phyloP scores from a whole-genome alignment of 2,888 invertebrate species.

The Drosophila borealis region DNA sequence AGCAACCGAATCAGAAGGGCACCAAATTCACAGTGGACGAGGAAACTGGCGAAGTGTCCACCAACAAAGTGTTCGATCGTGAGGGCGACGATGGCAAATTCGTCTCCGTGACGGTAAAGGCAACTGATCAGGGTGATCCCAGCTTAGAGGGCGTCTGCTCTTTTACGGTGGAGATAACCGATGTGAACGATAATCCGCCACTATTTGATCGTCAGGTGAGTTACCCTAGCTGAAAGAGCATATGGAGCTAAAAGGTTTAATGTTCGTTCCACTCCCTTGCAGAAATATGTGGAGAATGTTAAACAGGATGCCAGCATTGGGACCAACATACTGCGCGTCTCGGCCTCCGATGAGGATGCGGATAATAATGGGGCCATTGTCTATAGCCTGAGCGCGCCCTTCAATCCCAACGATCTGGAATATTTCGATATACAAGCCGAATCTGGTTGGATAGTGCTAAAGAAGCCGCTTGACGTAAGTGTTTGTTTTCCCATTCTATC shows the following conservation, averaged over 20 bases:
- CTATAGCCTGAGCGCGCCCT: slow-evolving; percentile 95
- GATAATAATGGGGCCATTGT: slow-evolving; percentile 98
- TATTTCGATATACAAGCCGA: slow-evolving; percentile 98
- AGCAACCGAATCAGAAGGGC: slow-evolving; percentile 97
- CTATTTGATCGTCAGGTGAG: slow-evolving; percentile 96
- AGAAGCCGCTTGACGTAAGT: slow-evolving; percentile 98
- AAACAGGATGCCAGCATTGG: slow-evolving; percentile 98
- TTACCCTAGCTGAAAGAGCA: neutral
- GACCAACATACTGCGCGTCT: slow-evolving; percentile 96
- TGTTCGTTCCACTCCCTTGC: slow-evolving; percentile 40
- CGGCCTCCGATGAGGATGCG: slow-evolving; percentile 98
- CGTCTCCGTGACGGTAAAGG: slow-evolving; percentile 98
- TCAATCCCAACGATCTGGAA: slow-evolving; percentile 94
- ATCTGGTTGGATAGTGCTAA: slow-evolving; percentile 98
- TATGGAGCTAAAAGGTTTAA: too few species aligned
- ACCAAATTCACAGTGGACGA: slow-evolving; percentile 98
- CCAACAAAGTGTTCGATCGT: slow-evolving; percentile 98
- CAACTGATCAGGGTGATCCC: slow-evolving; percentile 99
- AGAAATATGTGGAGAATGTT: slow-evolving; percentile 99
- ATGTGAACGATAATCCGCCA: slow-evolving; percentile 98
- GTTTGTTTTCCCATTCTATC: slow-evolving; percentile 80
- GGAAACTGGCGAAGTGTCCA: slow-evolving; percentile 96
- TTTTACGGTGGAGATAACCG: slow-evolving; percentile 98
- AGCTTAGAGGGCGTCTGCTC: slow-evolving; percentile 99
- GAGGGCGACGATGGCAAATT: slow-evolving; percentile 99